phyloP scores from a whole-genome alignment of 1,140 invertebrate species.

The Monochamus saltuarius region DNA sequence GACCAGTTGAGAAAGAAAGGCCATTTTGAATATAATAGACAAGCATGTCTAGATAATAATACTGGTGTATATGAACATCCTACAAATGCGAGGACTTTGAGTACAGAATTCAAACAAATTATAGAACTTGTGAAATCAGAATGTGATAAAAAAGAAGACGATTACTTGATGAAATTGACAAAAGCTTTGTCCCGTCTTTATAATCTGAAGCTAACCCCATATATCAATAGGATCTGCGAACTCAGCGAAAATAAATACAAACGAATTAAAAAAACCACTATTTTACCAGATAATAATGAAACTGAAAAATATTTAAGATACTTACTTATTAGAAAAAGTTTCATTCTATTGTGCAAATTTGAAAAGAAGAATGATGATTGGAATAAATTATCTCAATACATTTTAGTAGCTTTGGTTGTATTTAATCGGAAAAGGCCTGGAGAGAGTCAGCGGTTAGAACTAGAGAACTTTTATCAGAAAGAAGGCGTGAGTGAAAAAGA shows the following conservation, averaged over 20 bases:
- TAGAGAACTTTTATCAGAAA: conserved; percentile 4
- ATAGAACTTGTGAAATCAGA: neutral
- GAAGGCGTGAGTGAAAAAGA: conserved; percentile 6
- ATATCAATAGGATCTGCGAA: conserved; percentile 1
- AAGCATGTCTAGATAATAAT: neutral
- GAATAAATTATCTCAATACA: conserved; percentile 1
- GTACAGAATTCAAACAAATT: conserved; percentile 4
- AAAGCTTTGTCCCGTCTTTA: neutral
- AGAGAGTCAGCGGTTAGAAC: neutral
- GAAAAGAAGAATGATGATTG: conserved; percentile 1
- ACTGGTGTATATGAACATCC: conserved; percentile 4
- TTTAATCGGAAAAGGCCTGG: conserved; percentile 2
- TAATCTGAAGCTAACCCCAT: conserved; percentile 1
- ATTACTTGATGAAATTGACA: neutral
- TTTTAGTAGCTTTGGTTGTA: conserved; percentile 8
- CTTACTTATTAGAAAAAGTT: neutral
- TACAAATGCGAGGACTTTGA: conserved; percentile 6
- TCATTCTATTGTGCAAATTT: neutral
- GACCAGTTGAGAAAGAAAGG: conserved; percentile 1
- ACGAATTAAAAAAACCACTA: neutral
- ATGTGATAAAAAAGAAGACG: conserved; percentile 9
- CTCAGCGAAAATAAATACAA: conserved; percentile 3
- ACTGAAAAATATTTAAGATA: conserved; percentile 1
- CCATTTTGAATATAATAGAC: conserved; percentile 7
- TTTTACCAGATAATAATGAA: conserved; percentile 4